Conservation (phyloP, 1,140 invertebrate species). For the Drosophila erecta region DNA sequence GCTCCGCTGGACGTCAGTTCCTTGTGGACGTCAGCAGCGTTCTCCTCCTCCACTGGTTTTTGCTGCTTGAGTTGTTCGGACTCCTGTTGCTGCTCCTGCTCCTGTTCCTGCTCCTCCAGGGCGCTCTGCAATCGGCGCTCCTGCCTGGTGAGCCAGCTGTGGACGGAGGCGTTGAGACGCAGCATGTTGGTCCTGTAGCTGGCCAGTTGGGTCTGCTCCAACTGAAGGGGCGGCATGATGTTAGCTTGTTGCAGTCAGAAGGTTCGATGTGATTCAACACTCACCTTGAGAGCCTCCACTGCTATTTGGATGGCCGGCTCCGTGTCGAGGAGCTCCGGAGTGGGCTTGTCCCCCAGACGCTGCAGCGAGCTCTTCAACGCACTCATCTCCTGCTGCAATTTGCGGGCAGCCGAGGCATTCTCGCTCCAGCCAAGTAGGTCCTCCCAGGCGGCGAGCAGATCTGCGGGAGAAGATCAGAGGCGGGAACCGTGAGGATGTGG, state of each 20-base stretch:
- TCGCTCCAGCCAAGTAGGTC: conserved; percentile 83
- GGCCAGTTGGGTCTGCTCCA: conserved; percentile 88
- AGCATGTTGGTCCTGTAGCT: conserved; percentile 90
- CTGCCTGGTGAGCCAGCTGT: conserved; percentile 88
- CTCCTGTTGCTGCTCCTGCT: conserved; percentile 48
- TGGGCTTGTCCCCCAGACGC: conserved; percentile 67
- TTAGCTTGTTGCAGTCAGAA: neutral
- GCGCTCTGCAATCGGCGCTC: conserved; percentile 82
- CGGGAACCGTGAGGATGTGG: conserved; percentile 22
- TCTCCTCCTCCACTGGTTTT: conserved; percentile 1
- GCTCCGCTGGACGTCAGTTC: conserved; percentile 13
- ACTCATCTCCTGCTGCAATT: conserved; percentile 83
- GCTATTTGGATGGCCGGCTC: conserved; percentile 82
- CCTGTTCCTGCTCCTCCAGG: conserved; percentile 53
- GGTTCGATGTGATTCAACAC: neutral
- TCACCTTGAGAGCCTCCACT: conserved; percentile 80
- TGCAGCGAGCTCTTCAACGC: conserved; percentile 69
- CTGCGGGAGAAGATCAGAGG: conserved; percentile 46
- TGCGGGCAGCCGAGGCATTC: conserved; percentile 80
- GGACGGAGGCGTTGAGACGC: conserved; percentile 90
- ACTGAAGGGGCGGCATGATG: conserved; percentile 81
- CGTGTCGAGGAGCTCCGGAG: conserved; percentile 75
- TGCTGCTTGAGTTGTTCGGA: conserved; percentile 62
- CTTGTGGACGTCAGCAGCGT: neutral
- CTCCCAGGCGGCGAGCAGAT: conserved; percentile 82